Evolutionary conservation across 2,113 vertebrate species (phyloP), one percentile per base, ranked within the genome.

Genomic region (Eudyptes chrysolophus): DNA sequence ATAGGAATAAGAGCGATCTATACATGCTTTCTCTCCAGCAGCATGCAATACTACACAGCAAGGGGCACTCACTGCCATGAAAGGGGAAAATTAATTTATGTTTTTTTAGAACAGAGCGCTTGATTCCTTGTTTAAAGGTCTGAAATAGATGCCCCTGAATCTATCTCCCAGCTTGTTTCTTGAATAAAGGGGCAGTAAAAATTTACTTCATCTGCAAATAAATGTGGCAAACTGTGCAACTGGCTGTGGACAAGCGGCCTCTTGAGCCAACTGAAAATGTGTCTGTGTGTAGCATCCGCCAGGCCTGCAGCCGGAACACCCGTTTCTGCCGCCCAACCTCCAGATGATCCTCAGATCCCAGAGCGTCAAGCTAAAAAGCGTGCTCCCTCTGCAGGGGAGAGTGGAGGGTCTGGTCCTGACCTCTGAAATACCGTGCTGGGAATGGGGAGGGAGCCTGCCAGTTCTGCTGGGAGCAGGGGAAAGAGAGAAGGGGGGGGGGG

Each of bases 181-280:
- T 78, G 54, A 70, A 58, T 58, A 42, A 87, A 52, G 21, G 6
- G 24, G 13, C 49, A 55, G 32, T 55, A 84, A 92, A 94, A 72
- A 12, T 76, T 76, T 40, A 27, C 32, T 20, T 61, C 2, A 38
- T 42, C 58, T 5, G 8, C 46, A 89, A 48, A 84, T 69, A 87
- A 78, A 79, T 0, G 1, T 44, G 74, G 54, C 54, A 58, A 54
- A 48, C 32, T 21, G 6, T 54, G 34, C 38, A 55, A 46, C 48
- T 58, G 22, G 30, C n/a, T 77, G 51, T 14, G 40, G 62, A 84
- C 13, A 3, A 21, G 55, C 0, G 0, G 61, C 49, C 51, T 64
- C 40, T 77, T 0, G 0, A 74, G 38, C 76, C 61, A 77, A 62
- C 40, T 32, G 54, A 15, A 21, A 64, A 36, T 18, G 6, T 9